phyloP scores from a whole-genome alignment of 2,888 invertebrate species.

The Drosophila lutescens region DNA sequence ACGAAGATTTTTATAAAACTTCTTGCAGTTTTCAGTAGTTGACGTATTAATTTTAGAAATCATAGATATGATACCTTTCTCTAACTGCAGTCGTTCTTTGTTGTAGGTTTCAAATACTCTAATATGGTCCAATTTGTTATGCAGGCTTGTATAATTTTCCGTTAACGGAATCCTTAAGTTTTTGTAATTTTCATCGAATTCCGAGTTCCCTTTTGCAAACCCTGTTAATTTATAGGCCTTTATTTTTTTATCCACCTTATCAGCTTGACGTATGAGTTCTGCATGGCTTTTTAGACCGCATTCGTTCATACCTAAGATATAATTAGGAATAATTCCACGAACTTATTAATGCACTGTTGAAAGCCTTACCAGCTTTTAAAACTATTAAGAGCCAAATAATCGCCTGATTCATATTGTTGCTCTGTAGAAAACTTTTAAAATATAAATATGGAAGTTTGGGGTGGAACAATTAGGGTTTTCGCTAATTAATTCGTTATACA shows the following conservation, averaged over 20 bases:
- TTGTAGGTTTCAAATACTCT: conserved; percentile 2
- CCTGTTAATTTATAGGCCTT: background rate
- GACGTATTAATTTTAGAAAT: background rate
- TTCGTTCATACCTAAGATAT: background rate
- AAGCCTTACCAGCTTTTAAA: background rate
- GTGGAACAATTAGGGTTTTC: too few relatives aligned
- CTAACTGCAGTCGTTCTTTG: conserved; percentile 2
- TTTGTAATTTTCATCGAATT: conserved; percentile 5
- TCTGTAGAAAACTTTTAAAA: too few relatives aligned
- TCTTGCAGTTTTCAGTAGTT: background rate
- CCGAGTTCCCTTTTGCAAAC: background rate
- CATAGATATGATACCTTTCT: background rate
- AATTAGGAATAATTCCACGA: background rate
- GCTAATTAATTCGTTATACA: too few relatives aligned
- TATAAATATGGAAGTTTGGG: too few relatives aligned
- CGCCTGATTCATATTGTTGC: background rate
- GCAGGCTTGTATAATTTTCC: conserved; percentile 8
- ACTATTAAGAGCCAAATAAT: background rate
- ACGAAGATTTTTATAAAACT: background rate
- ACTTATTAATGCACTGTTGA: background rate
- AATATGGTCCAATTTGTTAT: background rate
- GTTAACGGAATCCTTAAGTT: conserved; percentile 2
- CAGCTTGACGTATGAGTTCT: conserved; percentile 9
- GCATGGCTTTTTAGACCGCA: conserved; percentile 11
- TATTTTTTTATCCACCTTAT: conserved; percentile 4